phyloP scores from a whole-genome alignment of 2,797 vertebrate genomes.

The Myioborus miniatus region DNA sequence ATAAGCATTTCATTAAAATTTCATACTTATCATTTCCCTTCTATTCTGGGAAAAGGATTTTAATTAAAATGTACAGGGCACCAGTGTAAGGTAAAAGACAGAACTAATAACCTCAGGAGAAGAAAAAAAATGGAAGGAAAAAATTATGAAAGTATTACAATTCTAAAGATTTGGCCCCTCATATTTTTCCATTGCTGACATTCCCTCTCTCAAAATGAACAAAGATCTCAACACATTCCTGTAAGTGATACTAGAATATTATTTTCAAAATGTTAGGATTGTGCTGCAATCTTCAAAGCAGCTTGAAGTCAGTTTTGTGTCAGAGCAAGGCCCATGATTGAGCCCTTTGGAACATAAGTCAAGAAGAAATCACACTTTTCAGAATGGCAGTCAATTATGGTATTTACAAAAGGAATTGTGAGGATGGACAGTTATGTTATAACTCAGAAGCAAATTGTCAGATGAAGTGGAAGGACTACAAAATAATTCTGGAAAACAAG shows the following conservation, averaged over 20 bases:
- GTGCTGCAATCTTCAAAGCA: neutral
- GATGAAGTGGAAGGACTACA: neutral
- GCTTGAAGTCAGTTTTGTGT: neutral
- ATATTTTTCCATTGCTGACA: neutral
- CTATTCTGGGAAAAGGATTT: neutral
- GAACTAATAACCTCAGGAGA: neutral
- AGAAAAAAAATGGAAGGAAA: neutral
- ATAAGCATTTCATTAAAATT: slow-evolving; percentile 58
- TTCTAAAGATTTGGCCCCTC: neutral
- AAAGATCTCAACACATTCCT: neutral
- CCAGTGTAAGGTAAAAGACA: slow-evolving; percentile 1
- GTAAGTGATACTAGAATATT: neutral
- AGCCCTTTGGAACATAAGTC: neutral
- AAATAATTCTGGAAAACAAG: neutral
- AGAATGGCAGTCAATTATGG: neutral
- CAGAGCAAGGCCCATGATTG: neutral
- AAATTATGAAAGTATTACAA: neutral
- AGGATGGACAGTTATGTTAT: neutral
- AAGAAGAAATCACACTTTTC: neutral
- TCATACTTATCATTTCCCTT: slow-evolving; percentile 15
- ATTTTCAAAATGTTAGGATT: neutral
- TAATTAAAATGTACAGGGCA: slow-evolving; percentile 49
- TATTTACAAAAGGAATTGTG: neutral
- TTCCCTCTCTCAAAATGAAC: neutral
- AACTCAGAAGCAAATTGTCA: neutral